Conservation (phyloP, 2,888 invertebrate species). For the Meta bourneti region DNA sequence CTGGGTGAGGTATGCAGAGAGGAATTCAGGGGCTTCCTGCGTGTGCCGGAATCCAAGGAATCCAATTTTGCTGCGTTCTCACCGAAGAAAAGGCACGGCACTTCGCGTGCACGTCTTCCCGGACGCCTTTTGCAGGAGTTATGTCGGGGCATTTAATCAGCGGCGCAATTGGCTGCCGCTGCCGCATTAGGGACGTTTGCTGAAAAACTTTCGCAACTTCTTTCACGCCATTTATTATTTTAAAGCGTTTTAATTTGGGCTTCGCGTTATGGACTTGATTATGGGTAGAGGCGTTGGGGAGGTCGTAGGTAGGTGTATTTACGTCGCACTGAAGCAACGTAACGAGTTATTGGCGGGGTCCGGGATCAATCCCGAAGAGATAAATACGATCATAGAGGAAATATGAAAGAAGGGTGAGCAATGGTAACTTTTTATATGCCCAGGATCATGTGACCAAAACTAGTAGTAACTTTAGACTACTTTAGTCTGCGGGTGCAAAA, state of each 20-base stretch:
- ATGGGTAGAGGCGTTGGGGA: no score
- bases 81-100: not conserved
- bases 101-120: conserved; percentile 3
- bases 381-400: no score
- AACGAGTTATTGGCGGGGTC: no score
- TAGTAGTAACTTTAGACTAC: no score
- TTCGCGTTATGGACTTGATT: not conserved
- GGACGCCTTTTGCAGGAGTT: conserved; percentile 1
- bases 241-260: not conserved
- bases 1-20: not conserved
- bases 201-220: not conserved
- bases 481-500: no score
- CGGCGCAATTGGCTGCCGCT: not conserved
- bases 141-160: conserved; percentile 24
- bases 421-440: no score
- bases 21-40: no score
- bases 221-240: not conserved
- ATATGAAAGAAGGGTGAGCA: no score
- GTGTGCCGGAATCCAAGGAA: not conserved
- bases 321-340: no score
- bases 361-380: no score
- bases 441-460: no score
- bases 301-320: no score
- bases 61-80: conserved; percentile 12
- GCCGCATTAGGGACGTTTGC: not conserved